A percentile compares a stretch with the other conserved stretches of the same genome.
phyloP scores from a whole-genome alignment of 1,140 invertebrate genomes.

The Trachymyrmex cornetzi region DNA sequence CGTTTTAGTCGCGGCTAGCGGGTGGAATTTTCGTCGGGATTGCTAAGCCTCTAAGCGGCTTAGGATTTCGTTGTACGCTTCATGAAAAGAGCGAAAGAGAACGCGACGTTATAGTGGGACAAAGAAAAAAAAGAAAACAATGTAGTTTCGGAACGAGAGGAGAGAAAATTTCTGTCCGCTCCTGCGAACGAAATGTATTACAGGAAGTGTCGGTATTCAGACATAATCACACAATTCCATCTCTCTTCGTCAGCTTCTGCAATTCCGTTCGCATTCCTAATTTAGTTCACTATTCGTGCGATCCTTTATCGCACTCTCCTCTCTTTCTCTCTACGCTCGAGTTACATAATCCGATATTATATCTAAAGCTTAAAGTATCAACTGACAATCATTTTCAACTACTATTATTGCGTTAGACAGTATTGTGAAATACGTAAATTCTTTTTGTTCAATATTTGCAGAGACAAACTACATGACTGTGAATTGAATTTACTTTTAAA shows the following conservation, averaged over 20 bases:
- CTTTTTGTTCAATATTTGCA: not conserved
- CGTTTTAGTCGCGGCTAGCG: slow-evolving; percentile 55
- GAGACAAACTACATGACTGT: not conserved
- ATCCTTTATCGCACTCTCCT: not conserved
- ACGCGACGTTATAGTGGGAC: slow-evolving; percentile 23
- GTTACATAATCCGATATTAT: slow-evolving; percentile 26
- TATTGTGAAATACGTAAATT: not conserved
- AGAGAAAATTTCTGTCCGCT: slow-evolving; percentile 58
- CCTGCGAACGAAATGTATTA: slow-evolving; percentile 59
- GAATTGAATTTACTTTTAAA: not conserved
- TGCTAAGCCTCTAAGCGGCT: slow-evolving; percentile 84
- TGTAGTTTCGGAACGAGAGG: slow-evolving; percentile 29
- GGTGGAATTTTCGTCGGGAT: slow-evolving; percentile 82
- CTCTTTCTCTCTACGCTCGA: not conserved
- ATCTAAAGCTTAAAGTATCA: slow-evolving; percentile 9
- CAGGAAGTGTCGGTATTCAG: slow-evolving; percentile 63
- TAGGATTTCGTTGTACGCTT: slow-evolving; percentile 81
- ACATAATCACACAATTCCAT: slow-evolving; percentile 51
- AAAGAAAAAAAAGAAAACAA: slow-evolving; percentile 41
- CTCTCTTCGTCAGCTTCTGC: not conserved
- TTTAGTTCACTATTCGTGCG: slow-evolving; percentile 45
- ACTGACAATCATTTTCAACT: not conserved
- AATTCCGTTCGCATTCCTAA: slow-evolving; percentile 50
- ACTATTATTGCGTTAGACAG: not conserved
- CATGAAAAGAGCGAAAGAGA: slow-evolving; percentile 59